Evolutionary conservation across 2,797 vertebrate species (phyloP), one percentile per base, ranked within the genome.

Genomic region (Muscicapa striata): DNA sequence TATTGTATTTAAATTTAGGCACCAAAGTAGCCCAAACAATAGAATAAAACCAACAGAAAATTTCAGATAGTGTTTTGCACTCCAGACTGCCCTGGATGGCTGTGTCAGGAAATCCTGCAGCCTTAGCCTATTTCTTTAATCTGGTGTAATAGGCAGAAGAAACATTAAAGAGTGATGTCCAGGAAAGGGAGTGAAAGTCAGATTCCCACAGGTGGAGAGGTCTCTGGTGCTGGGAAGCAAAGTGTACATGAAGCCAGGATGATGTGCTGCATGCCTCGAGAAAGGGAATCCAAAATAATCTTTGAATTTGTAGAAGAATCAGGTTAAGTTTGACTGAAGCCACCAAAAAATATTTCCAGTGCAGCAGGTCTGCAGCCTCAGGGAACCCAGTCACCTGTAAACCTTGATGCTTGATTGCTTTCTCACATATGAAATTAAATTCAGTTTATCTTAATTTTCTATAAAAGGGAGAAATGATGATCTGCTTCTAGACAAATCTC

Each of bases 251-350:
- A 38, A 89, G 20, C 24, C 63, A 54, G 29, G 13, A 11, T 80
- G 21, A 49, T 1, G 1, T 76, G 21, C 38, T 3, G 2, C 30
- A 81, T 78, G 24, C 22, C 11, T 46, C 0, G 1, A 38, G 61
- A 57, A n/a, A 79, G 3, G 14, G 5, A 77, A 57, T 82, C 26
- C 52, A 77, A 57, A 5, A 67, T 43, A 59, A 55, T 84, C 8
- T 41, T 32, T 45, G 32, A 74, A 70, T 70, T 70, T 34, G 15
- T 58, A 59, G 64, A 80, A 84, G 49, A 64, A 78, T 63, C 7
- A 40, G 17, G 8, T 54, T 62, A 46, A 23, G 45, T 23, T 46
- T 46, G 78, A 62, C 36, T 36, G 46, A 72, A 69, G 11, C 12
- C 16, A 11, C 16, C 14, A 51, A 51, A 51, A 88, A 51, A 30